phyloP scores from a whole-genome alignment of 1,140 invertebrate species.

The Mactra quadrangularis region DNA sequence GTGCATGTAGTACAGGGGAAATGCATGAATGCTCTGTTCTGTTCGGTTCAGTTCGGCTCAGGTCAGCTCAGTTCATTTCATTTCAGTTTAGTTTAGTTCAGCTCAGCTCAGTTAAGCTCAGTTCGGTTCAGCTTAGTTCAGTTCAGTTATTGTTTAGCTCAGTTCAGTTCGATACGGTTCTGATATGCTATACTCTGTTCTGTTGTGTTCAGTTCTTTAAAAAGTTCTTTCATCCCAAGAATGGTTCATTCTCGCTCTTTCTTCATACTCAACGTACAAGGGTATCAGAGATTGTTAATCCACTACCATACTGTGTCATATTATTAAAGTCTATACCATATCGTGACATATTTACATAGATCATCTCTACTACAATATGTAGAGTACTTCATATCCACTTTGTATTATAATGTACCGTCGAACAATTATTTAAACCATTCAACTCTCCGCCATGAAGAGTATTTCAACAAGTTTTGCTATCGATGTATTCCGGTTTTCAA shows the following conservation, averaged over 20 bases:
- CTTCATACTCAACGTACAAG: too few species aligned
- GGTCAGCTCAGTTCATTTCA: not conserved
- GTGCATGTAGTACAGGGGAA: not conserved
- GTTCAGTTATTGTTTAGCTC: too few species aligned
- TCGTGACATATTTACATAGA: too few species aligned
- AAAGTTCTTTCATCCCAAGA: too few species aligned
- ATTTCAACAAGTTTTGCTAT: conserved; percentile 38
- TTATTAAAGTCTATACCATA: too few species aligned
- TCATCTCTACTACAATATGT: conserved; percentile 27
- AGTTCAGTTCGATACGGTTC: too few species aligned
- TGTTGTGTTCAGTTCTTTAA: too few species aligned
- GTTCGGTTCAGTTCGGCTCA: not conserved
- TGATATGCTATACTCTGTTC: too few species aligned
- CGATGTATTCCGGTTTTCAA: conserved; percentile 31
- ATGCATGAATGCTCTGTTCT: not conserved
- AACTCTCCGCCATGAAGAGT: conserved; percentile 11
- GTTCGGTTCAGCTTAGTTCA: not conserved
- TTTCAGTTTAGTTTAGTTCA: not conserved
- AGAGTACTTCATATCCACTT: conserved; percentile 24
- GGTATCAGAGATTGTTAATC: too few species aligned
- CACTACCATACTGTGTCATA: too few species aligned
- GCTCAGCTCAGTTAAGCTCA: not conserved
- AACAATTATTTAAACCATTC: conserved; percentile 38
- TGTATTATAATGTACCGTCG: not conserved
- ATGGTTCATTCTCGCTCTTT: too few species aligned